Percentiles rank a stretch among this genome's conserved stretches.
Evolutionary conservation across 37 sponge, comb jelly and placozoan species (phyloP).

Genomic region (Chondrilla cf. caribensis): DNA sequence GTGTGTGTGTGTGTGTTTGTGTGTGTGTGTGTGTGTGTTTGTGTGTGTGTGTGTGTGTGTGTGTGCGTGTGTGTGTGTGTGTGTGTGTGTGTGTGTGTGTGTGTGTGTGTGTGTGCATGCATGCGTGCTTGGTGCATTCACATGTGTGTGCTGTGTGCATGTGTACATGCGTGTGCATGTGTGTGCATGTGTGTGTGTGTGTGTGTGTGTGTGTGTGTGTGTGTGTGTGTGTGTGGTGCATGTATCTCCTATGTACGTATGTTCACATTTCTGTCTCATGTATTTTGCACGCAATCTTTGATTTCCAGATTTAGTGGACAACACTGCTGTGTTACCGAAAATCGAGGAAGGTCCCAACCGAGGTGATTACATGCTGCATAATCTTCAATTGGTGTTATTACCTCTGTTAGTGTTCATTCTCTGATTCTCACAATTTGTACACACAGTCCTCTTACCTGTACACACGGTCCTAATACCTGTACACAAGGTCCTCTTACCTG

Average conservation of each 20-base stretch:
- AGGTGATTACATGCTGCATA: too few relatives aligned
- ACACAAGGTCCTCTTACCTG: too few relatives aligned
- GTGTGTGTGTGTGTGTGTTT: too few relatives aligned
- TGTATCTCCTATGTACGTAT: slow-evolving; percentile 8
- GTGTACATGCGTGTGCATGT: slow-evolving; percentile 18
- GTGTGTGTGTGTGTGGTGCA: slow-evolving; percentile 25
- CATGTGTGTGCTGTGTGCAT: background rate
- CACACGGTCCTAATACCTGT: too few relatives aligned
- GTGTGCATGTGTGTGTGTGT: slow-evolving; percentile 5
- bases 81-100: background rate
- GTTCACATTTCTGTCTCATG: too few relatives aligned
- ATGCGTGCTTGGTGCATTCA: background rate
- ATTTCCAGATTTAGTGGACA: background rate
- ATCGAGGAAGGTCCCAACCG: background rate
- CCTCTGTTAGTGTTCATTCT: too few relatives aligned
- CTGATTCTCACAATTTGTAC: too few relatives aligned
- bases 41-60: background rate
- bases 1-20: too few relatives aligned
- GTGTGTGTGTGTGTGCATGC: slow-evolving; percentile 24
- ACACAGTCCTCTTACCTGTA: too few relatives aligned
- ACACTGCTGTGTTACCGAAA: background rate
- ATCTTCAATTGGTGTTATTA: too few relatives aligned
- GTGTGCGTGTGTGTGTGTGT: background rate
- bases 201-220: background rate
- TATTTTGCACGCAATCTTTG: too few relatives aligned